These are phyloP conservation scores for Tetramorium alpestre DNA, from an alignment of 1,140 invertebrate species.

Conservation along the genomic window DNA sequence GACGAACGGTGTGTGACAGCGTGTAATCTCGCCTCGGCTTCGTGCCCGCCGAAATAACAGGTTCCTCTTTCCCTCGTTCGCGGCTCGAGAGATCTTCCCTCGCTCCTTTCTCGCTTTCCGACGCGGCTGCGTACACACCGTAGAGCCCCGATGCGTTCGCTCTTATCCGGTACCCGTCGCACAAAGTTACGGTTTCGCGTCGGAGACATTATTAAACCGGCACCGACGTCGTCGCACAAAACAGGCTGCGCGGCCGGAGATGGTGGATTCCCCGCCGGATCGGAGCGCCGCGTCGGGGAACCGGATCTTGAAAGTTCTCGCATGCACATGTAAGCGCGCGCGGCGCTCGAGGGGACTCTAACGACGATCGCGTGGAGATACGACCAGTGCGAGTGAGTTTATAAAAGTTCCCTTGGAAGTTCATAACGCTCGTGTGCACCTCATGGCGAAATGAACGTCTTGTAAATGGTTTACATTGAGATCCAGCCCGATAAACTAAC, in stretches of 20 bases:
- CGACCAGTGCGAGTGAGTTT: conserved; percentile 52
- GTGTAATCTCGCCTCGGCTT: conserved; percentile 81
- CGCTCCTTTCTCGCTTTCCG: background rate
- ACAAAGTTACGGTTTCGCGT: conserved; percentile 64
- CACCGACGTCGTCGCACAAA: conserved; percentile 52
- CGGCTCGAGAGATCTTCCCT: conserved; percentile 61
- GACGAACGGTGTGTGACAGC: conserved; percentile 81
- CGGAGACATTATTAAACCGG: conserved; percentile 69
- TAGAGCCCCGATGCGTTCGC: background rate
- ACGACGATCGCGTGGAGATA: conserved; percentile 65
- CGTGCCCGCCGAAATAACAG: conserved; percentile 81
- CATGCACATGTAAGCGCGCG: conserved; percentile 30
- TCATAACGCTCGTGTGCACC: conserved; percentile 47
- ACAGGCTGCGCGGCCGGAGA: conserved; percentile 28
- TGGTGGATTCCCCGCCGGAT: background rate
- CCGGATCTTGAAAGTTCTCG: conserved; percentile 65
- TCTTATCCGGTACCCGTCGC: conserved; percentile 26
- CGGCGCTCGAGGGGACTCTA: conserved; percentile 45
- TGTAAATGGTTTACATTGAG: background rate
- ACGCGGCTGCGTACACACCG: background rate
- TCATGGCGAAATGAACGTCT: background rate
- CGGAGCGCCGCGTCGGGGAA: conserved; percentile 30
- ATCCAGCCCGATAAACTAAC: background rate
- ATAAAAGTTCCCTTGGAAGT: conserved; percentile 59
- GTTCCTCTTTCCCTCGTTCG: conserved; percentile 77